These are phyloP conservation scores for Plutella xylostella DNA, from an alignment of 2,888 invertebrate genomes.

Conservation along the genomic window DNA sequence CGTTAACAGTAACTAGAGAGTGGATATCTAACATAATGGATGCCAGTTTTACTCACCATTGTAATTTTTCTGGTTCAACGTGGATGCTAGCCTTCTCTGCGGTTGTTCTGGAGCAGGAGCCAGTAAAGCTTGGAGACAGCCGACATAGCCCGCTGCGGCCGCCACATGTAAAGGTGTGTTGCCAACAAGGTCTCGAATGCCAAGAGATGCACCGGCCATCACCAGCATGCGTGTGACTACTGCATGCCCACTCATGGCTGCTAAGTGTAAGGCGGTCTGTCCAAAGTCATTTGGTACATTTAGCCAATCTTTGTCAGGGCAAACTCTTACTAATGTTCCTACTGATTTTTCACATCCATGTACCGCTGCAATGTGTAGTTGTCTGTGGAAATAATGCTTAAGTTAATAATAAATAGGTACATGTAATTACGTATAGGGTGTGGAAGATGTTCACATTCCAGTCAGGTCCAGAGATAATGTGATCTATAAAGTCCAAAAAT, in stretches of 20 bases:
- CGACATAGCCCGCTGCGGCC: slow-evolving; percentile 75
- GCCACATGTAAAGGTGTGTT: slow-evolving; percentile 92
- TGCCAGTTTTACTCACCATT: slow-evolving; percentile 76
- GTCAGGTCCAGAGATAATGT: no score
- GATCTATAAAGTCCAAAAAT: no score
- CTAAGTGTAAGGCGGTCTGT: slow-evolving; percentile 88
- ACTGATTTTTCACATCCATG: slow-evolving; percentile 80
- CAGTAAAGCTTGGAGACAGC: slow-evolving; percentile 80
- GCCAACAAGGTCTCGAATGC: slow-evolving; percentile 78
- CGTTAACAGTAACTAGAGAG: no score
- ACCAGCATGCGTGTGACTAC: slow-evolving; percentile 81
- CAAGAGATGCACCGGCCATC: slow-evolving; percentile 80
- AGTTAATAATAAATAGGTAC: no score
- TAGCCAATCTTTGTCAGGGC: slow-evolving; percentile 81
- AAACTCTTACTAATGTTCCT: slow-evolving; percentile 79
- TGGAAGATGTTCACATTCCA: no score
- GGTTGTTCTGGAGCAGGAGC: slow-evolving; percentile 65
- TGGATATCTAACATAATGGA: neutral
- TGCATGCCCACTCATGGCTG: slow-evolving; percentile 82
- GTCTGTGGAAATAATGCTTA: slow-evolving; percentile 65
- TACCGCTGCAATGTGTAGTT: slow-evolving; percentile 87
- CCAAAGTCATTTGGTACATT: slow-evolving; percentile 85
- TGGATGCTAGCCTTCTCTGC: slow-evolving; percentile 53
- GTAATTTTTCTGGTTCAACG: slow-evolving; percentile 86
- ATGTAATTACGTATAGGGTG: no score